Percentiles rank a stretch among this genome's conserved stretches.
phyloP scores from a whole-genome alignment of 2,113 vertebrate genomes.

The Montifringilla adamsi region DNA sequence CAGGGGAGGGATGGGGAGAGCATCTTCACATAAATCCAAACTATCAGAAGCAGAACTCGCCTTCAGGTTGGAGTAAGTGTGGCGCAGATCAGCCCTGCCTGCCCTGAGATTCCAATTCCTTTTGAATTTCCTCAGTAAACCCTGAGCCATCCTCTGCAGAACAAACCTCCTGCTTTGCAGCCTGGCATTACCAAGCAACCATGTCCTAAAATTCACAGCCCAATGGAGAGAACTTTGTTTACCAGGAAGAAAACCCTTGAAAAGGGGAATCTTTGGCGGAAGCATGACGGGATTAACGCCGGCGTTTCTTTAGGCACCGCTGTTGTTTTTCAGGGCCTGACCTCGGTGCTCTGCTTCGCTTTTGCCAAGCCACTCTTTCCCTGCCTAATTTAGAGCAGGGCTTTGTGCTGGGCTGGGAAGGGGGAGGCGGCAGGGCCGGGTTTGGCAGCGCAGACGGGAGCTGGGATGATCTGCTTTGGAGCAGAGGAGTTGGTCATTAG shows the following conservation, averaged over 20 bases:
- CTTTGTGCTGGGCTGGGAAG: slow-evolving; percentile 56
- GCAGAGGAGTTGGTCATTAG: slow-evolving; percentile 54
- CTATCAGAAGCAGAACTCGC: accelerated
- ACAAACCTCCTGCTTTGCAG: neutral
- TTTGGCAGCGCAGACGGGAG: slow-evolving; percentile 39
- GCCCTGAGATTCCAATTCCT: neutral
- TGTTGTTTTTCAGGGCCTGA: slow-evolving; percentile 75
- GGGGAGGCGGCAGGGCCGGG: neutral
- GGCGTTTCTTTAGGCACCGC: slow-evolving; percentile 66
- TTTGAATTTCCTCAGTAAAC: neutral
- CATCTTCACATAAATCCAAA: accelerated
- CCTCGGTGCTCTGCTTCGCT: slow-evolving; percentile 44
- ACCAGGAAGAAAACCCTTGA: slow-evolving; percentile 79
- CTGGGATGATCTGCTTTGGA: slow-evolving; percentile 9
- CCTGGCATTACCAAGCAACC: slow-evolving; percentile 71
- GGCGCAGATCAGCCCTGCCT: neutral
- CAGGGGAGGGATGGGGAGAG: neutral
- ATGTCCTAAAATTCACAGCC: slow-evolving; percentile 67
- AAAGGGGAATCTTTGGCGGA: slow-evolving; percentile 77
- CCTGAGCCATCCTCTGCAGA: neutral
- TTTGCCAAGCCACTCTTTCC: slow-evolving; percentile 73
- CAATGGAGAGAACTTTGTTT: slow-evolving; percentile 71
- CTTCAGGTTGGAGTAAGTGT: accelerated
- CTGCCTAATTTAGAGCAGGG: slow-evolving; percentile 63
- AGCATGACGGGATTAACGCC: slow-evolving; percentile 69